Base-by-base conservation (phyloP, 2,113 vertebrate genomes). In the Solenodon paradoxus region DNA sequence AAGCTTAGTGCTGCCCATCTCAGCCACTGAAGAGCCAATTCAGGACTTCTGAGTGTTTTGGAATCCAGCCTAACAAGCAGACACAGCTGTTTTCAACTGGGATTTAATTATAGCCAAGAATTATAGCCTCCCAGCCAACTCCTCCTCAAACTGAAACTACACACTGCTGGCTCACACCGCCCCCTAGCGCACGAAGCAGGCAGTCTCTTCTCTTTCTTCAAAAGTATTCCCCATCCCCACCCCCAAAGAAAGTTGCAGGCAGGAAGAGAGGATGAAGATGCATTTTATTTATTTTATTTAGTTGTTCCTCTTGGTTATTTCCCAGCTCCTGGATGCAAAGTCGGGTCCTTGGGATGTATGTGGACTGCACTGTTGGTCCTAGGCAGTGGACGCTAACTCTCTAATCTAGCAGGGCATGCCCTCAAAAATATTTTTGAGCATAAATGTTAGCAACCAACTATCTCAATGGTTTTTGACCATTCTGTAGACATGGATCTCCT, bases 21-120 rank as follows among this genome's bases (percentile, higher is more conserved):
- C 57, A 45, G 9, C 75, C 32, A 35, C 45, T 53, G 26, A 95
- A 53, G 74, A 86, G 57, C 57, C 81, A 74, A 22, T 45, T 95
- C n/a, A 92, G 82, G 68, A 49, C 64, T 49, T 92, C 61, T 11
- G 24, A 82, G 72, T 55, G 53, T 61, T 78, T 88, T 90, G 85
- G 89, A 96, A 77, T 72, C 59, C n/a, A 49, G 86, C 42, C 95
- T 61, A 95, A 86, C 22, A 49, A 84, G 82, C 30, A 71, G 59
- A 12, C 4, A 9, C 90, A 68, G 90, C 88, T 90, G 83, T 69
- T 95, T 79, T 59, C 45, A 59, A 38, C 38, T 1, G 30, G 81
- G 86, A 85, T 57, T 95, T 75, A 77, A 85, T 63, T 35, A 69
- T 2, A 79, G 57, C 49, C 61, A 13, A 69, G 69, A 40, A 78